Base-by-base conservation (phyloP, 2,888 invertebrate species). In the Yponomeuta evonymella region DNA sequence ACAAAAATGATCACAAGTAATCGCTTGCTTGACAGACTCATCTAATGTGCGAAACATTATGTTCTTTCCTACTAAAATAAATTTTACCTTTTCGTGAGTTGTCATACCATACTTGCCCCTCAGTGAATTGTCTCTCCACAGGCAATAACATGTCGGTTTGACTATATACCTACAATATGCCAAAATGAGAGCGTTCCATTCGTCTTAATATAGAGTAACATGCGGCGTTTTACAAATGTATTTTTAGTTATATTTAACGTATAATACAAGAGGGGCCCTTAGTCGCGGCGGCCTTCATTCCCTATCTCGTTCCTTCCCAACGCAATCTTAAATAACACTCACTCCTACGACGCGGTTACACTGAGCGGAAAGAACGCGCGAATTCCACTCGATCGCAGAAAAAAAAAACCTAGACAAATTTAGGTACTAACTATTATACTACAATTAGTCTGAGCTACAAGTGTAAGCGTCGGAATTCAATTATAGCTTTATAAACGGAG, bases 161-260 rank as follows among this genome's bases (percentile, higher is more conserved):
- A 43, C 43, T 43, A 43, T 43, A 43, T 43, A 6, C 72, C 77
- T 79, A 80, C 66, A 74, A 58, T 72, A 74, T 73, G 74, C 69
- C 77, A 72, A 43, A 43, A 76, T 79, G 81, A 83, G 81, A 82
- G 81, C 80, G 78, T 79, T 70, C 15, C 51, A 67, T 69, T 73
- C 71, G 69, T 63, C 71, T 72, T 12, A 58, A 58, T 58, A 58
- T 58, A 72, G 64, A 67, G 29, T 70, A 71, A 71, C 43, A 72
- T 71, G 65, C 65, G 65, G 65, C 9, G 33, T 23, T 58, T 62
- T 70, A 70, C 36, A 58, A 58, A 51, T 51, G 58, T 48, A 70
- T 58, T 51, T 29, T 23, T 58, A 48, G 36, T 69, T 69, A 69
- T 11, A 58, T 4, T 58, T 58, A 58, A 58, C 51, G 51, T 58